Evolutionary conservation across 2,888 invertebrate species (phyloP).

Genomic region (Matsumyia berberina): DNA sequence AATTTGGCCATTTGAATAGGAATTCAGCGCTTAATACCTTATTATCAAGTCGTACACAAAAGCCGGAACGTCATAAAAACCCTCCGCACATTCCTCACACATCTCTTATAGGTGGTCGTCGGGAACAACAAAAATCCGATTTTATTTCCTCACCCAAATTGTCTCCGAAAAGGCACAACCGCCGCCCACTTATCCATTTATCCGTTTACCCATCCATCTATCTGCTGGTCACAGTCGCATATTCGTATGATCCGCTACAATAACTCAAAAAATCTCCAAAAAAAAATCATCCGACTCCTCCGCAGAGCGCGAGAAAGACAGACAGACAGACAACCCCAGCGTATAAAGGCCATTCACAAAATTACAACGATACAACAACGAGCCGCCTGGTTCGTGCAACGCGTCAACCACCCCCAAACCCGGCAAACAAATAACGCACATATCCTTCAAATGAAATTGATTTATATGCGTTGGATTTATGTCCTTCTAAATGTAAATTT

Average conservation of each 20-base stretch:
- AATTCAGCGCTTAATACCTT: slow-evolving; percentile 23
- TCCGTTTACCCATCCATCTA: slow-evolving; percentile 32
- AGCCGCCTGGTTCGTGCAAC: neutral
- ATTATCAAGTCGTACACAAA: neutral
- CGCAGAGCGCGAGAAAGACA: neutral
- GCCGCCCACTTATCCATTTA: neutral
- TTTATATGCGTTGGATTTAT: slow-evolving; percentile 74
- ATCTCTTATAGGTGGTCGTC: neutral
- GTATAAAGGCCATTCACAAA: slow-evolving; percentile 22
- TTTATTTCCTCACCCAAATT: slow-evolving; percentile 30
- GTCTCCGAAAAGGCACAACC: slow-evolving; percentile 13
- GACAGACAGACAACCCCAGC: neutral
- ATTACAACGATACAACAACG: slow-evolving; percentile 25
- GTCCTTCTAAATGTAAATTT: slow-evolving; percentile 72
- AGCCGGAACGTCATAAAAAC: slow-evolving; percentile 14
- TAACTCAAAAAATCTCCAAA: slow-evolving; percentile 42
- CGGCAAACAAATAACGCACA: slow-evolving; percentile 42
- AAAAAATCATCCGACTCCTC: slow-evolving; percentile 8
- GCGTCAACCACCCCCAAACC: neutral
- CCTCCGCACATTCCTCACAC: slow-evolving; percentile 16
- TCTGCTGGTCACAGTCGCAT: slow-evolving; percentile 53
- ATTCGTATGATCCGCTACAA: slow-evolving; percentile 25
- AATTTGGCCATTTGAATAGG: slow-evolving; percentile 35
- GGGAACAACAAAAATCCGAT: neutral
- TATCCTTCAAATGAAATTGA: slow-evolving; percentile 72